A percentile compares a stretch with the other conserved stretches of the same genome.
phyloP scores from a whole-genome alignment of 1,140 invertebrate genomes.

The Lasioglossum baleicum region DNA sequence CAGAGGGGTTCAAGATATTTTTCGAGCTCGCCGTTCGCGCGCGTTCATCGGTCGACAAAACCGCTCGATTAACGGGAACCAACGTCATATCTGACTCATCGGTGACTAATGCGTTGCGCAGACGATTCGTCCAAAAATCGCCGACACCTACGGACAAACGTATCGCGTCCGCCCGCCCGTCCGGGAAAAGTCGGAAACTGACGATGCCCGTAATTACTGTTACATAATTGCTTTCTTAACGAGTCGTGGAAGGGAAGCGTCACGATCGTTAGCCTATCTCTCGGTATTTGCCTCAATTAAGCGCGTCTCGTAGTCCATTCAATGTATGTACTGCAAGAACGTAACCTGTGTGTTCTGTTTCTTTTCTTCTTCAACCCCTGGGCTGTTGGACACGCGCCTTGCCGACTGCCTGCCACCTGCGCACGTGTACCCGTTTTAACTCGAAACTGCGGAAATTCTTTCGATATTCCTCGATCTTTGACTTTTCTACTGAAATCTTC shows the following conservation, averaged over 20 bases:
- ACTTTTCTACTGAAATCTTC: not conserved
- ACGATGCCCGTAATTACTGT: constrained; percentile 21
- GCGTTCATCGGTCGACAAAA: constrained; percentile 21
- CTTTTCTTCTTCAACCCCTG: not conserved
- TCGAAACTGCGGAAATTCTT: not conserved
- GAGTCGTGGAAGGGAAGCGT: constrained; percentile 10
- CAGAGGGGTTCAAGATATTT: not conserved
- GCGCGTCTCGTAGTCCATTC: not conserved
- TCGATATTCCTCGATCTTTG: not conserved
- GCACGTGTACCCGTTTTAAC: not conserved
- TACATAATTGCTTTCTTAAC: constrained; percentile 33
- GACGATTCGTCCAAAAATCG: constrained; percentile 40
- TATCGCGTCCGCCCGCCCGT: too few species aligned
- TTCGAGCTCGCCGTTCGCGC: not conserved
- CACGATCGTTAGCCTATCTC: constrained; percentile 21
- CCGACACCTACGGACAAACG: too few species aligned
- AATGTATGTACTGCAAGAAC: not conserved
- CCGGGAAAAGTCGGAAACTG: constrained; percentile 24
- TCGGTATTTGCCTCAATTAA: constrained; percentile 11
- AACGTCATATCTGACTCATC: constrained; percentile 57
- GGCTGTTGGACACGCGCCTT: not conserved
- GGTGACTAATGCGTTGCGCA: constrained; percentile 35
- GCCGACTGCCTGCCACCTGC: not conserved
- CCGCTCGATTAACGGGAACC: constrained; percentile 50
- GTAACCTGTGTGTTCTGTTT: not conserved